Base-by-base conservation (phyloP, 2,797 vertebrate genomes). In the Pangasius mekongensis region DNA sequence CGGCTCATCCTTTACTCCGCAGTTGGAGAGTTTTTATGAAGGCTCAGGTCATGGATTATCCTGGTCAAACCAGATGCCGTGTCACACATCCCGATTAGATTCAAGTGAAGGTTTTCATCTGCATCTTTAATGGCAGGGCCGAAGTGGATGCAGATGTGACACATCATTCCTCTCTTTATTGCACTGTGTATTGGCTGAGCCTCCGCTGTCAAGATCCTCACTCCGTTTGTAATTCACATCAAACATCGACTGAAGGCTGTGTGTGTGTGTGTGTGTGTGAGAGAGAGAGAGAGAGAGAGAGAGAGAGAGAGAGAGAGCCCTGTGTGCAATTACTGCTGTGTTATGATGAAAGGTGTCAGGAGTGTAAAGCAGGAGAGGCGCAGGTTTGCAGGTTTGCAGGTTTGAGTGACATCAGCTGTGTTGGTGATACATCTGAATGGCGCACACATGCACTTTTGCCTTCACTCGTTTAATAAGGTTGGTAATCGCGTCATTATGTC, bases 41-140 rank as follows among this genome's bases (percentile, higher is more conserved):
- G 82, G 71, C 81, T 87, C 82, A 43, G 87, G 62, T 85, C 83
- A 85, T 58, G 74, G 24, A 78, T 88, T 56, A 80, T 80, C 82
- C 82, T 60, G n/a, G 74, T 84, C 67, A 67, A 69, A 56, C 18
- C 73, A 39, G 22, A 67, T 67, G 30, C 30, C 30, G 49, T 84
- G 62, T 36, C 71, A 76, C 69, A 84, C 36, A 84, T 67, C 82
- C 83, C 78, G 60, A 88, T 88, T 85, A 84, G 36, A 84, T 36
- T n/a, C 30, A 33, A 49, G 9, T n/a, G 24, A 64, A 84, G 30
- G 33, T 49, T 27, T 84, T 66, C 73, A 66, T 66, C 71, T 69
- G 39, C 52, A 85, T 85, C 49, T 27, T 52, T 54, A 77, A 84
- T 39, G 30, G 39, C 20, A 62, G 33, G 56, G 11, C 54, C 22